Evolutionary conservation across 2,797 vertebrate species (phyloP).

Genomic region (Neopelma chrysocephalum): DNA sequence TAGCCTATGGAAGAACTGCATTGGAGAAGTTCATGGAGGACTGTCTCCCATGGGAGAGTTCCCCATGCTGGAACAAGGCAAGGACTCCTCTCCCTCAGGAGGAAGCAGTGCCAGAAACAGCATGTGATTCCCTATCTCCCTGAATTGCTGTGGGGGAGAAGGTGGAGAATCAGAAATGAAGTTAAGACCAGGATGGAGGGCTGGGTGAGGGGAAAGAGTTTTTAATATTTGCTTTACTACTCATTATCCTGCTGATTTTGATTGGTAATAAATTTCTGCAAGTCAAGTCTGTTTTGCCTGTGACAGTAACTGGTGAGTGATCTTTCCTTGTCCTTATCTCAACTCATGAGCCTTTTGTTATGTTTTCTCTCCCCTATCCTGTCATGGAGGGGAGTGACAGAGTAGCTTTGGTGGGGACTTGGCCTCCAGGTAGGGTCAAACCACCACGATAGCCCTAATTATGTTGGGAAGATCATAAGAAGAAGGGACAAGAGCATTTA

Average conservation of each 20-base stretch:
- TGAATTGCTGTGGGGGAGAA: not conserved
- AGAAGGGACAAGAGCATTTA: not conserved
- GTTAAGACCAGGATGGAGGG: not conserved
- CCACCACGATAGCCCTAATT: not conserved
- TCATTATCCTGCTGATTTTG: not conserved
- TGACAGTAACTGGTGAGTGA: not conserved
- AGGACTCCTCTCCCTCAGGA: not conserved
- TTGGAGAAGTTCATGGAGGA: not conserved
- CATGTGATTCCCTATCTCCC: not conserved
- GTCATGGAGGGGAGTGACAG: not conserved
- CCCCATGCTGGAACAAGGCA: rapidly evolving
- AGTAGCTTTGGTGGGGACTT: not conserved
- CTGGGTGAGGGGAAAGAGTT: not conserved
- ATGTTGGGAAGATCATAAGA: not conserved
- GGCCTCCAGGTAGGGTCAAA: not conserved
- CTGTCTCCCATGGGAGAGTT: not conserved
- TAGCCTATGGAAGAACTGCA: rapidly evolving
- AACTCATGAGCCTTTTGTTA: not conserved
- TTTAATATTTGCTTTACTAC: not conserved
- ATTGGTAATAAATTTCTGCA: not conserved
- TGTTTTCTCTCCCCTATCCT: not conserved
- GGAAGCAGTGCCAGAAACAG: not conserved
- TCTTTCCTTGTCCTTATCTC: not conserved
- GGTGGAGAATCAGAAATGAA: not conserved
- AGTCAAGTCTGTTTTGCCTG: not conserved